Conservation (phyloP, 2,113 vertebrate species). For the Erythrocebus patas region DNA sequence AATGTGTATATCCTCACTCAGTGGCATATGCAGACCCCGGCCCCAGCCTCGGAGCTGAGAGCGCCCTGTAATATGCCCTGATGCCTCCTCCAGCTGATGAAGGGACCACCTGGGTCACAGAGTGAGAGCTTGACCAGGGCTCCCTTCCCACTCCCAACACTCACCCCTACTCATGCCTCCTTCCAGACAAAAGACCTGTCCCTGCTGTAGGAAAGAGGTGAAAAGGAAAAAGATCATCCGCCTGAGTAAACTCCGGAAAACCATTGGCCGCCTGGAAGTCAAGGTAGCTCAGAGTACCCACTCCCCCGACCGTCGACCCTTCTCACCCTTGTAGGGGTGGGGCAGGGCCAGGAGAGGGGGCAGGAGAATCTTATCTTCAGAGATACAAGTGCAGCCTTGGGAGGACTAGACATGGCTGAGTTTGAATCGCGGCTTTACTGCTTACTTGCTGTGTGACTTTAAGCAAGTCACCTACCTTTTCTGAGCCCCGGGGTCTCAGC, state of each 20-base stretch:
- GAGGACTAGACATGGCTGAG: not conserved
- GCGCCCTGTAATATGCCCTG: not conserved
- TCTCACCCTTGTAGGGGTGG: rapidly evolving
- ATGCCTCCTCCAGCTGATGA: not conserved
- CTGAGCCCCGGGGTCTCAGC: not conserved
- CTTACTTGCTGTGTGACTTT: not conserved
- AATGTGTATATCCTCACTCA: not conserved
- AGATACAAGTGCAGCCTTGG: not conserved
- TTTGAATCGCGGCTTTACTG: not conserved
- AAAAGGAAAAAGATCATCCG: slow-evolving; percentile 83
- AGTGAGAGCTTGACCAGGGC: not conserved
- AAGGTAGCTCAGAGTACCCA: slow-evolving; percentile 80
- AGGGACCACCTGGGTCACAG: not conserved
- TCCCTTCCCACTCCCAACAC: not conserved
- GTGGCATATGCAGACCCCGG: not conserved
- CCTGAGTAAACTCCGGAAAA: slow-evolving; percentile 87
- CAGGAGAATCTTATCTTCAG: not conserved
- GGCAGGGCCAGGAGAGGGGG: not conserved
- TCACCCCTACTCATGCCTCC: not conserved
- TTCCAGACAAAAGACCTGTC: slow-evolving; percentile 88
- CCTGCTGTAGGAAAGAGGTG: slow-evolving; percentile 87
- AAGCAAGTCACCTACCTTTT: not conserved
- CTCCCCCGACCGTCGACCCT: not conserved
- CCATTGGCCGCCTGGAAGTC: slow-evolving; percentile 86
- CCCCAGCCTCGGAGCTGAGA: not conserved